These are phyloP conservation scores for Linurgus olivaceus DNA, from an alignment of 2,797 vertebrate genomes.

Conservation along the genomic window DNA sequence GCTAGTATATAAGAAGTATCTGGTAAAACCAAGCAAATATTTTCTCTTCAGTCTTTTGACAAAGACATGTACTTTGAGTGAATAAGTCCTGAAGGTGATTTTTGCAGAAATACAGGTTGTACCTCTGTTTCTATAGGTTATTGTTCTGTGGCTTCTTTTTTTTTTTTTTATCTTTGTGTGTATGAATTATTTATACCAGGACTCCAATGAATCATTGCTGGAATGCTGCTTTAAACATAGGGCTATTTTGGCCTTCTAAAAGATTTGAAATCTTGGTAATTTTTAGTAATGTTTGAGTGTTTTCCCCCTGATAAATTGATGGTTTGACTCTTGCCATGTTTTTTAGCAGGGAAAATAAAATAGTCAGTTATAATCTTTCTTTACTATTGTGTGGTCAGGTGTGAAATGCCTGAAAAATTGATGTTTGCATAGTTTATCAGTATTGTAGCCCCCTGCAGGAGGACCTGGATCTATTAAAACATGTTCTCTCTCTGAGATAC, in stretches of 20 bases:
- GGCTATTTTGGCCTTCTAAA: neutral
- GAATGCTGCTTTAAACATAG: neutral
- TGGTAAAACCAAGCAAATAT: neutral
- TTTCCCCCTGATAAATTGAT: neutral
- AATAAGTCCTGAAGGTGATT: neutral
- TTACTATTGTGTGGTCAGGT: neutral
- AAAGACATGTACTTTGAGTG: neutral
- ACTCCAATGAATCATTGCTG: neutral
- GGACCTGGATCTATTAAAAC: neutral
- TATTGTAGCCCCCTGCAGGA: neutral
- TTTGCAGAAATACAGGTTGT: neutral
- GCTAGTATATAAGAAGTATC: neutral
- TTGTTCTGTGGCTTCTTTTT: neutral
- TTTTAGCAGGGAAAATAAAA: neutral
- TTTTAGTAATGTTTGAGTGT: neutral
- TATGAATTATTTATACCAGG: neutral
- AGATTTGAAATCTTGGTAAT: neutral
- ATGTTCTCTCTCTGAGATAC: neutral
- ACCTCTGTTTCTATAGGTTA: neutral
- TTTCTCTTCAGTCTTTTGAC: neutral
- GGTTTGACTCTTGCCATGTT: neutral
- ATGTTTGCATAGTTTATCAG: neutral
- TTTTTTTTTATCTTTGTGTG: accelerated
- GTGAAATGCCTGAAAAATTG: neutral
- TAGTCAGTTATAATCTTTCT: neutral